These are phyloP conservation scores for Phalacrocorax brasilianus DNA, from an alignment of 2,113 vertebrate species.

Conservation along the genomic window DNA sequence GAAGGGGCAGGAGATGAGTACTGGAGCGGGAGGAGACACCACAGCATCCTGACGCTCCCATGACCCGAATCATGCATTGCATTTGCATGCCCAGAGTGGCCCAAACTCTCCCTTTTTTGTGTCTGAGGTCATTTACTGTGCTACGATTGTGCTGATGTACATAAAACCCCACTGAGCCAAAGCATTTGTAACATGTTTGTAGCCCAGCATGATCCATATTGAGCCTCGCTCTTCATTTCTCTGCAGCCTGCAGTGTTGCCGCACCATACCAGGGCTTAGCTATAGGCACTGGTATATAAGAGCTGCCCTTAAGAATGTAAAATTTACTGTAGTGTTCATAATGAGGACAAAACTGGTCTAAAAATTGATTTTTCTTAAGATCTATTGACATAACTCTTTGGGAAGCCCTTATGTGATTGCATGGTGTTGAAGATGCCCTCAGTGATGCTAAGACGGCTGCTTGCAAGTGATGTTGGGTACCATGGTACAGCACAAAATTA, in stretches of 20 bases:
- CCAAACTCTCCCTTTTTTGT: not conserved
- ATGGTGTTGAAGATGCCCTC: not conserved
- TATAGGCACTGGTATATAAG: accelerated
- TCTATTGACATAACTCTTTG: not conserved
- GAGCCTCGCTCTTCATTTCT: not conserved
- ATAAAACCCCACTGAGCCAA: accelerated
- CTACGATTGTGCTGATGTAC: accelerated
- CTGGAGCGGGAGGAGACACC: accelerated
- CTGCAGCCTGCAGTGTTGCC: accelerated
- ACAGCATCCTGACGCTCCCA: not conserved
- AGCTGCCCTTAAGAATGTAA: not conserved
- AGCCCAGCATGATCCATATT: not conserved
- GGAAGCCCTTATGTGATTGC: not conserved
- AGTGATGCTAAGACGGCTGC: accelerated
- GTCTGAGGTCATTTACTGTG: accelerated
- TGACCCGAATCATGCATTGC: accelerated
- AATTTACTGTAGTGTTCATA: not conserved
- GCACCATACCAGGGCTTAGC: not conserved
- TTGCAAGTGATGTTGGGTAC: not conserved
- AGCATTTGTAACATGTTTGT: accelerated
- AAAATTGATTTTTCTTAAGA: not conserved
- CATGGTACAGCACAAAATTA: accelerated
- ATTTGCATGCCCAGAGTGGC: not conserved
- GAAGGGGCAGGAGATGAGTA: not conserved
- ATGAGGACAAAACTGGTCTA: not conserved